Evolutionary conservation across 1,140 invertebrate species (phyloP).

Genomic region (Solenopsis fugax): DNA sequence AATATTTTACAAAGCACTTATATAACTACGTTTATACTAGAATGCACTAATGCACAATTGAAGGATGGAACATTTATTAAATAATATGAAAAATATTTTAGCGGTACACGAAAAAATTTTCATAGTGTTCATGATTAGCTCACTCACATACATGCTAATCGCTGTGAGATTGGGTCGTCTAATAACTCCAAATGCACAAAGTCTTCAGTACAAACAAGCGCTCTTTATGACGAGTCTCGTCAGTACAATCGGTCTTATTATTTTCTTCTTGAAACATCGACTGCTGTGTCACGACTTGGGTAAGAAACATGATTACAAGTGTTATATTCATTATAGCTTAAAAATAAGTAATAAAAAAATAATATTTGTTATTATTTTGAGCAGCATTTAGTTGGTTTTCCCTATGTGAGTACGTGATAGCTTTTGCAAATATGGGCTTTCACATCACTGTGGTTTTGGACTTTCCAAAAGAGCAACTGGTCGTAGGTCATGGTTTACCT

Average conservation of each 20-base stretch:
- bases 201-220: conserved; percentile 90
- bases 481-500: conserved; percentile 89
- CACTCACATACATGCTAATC: conserved; percentile 94
- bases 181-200: conserved; percentile 85
- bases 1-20: too few species aligned
- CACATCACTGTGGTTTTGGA: conserved; percentile 95
- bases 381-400: conserved; percentile 98
- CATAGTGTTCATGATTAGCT: conserved; percentile 96
- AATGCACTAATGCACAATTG: not conserved
- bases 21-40: too few species aligned
- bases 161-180: conserved; percentile 87
- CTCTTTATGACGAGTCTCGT: conserved; percentile 92
- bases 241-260: conserved; percentile 92
- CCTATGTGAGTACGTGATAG: conserved; percentile 96
- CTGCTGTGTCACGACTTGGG: conserved; percentile 95
- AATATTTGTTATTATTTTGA: conserved; percentile 77
- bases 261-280: conserved; percentile 96
- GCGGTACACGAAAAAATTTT: conserved; percentile 97
- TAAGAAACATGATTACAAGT: conserved; percentile 85
- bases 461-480: conserved; percentile 93
- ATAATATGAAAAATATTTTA: conserved; percentile 86
- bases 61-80: conserved; percentile 48
- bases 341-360: conserved; percentile 28
- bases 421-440: conserved; percentile 96
- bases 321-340: conserved; percentile 15